A percentile compares a stretch with the other conserved stretches of the same genome.
Evolutionary conservation across 2,888 invertebrate species (phyloP).

Genomic region (Petrolisthes manimaculis): DNA sequence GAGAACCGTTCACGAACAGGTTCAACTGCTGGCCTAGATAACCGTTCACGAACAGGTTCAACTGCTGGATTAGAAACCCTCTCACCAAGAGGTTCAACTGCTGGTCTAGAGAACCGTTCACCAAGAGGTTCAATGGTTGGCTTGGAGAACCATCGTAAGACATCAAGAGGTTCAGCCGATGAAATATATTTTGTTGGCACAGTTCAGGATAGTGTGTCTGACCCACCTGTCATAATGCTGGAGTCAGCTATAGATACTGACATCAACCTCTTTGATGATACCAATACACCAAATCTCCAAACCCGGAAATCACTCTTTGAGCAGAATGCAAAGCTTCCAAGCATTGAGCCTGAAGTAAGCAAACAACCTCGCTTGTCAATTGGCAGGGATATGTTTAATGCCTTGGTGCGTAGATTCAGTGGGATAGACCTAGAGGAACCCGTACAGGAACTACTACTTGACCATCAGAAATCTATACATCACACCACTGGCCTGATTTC

Average conservation of each 20-base stretch:
- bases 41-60: conserved; percentile 22
- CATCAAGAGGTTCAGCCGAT: conserved; percentile 26
- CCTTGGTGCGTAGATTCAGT: conserved; percentile 37
- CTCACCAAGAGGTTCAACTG: conserved; percentile 30
- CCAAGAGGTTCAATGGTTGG: conserved; percentile 17
- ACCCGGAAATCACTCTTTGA: too few species aligned
- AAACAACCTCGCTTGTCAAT: conserved; percentile 34
- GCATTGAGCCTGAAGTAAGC: background rate
- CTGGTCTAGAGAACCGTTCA: conserved; percentile 29
- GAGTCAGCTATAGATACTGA: too few species aligned
- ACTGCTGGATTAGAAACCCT: conserved; percentile 21
- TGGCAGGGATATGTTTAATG: conserved; percentile 40
- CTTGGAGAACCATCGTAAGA: background rate
- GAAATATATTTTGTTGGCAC: background rate
- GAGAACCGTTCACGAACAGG: conserved; percentile 26
- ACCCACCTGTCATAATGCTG: too few species aligned
- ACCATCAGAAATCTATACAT: too few species aligned
- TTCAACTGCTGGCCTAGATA: conserved; percentile 14
- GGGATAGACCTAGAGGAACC: background rate
- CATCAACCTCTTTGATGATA: too few species aligned
- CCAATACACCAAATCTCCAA: too few species aligned
- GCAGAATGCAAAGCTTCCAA: too few species aligned
- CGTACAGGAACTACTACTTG: background rate
- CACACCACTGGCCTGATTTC: too few species aligned
- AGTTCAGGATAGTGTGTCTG: too few species aligned